Percentiles rank a stretch among this genome's conserved stretches.
Evolutionary conservation across 2,888 invertebrate genomes (phyloP).

Genomic region (Argyresthia albistria): DNA sequence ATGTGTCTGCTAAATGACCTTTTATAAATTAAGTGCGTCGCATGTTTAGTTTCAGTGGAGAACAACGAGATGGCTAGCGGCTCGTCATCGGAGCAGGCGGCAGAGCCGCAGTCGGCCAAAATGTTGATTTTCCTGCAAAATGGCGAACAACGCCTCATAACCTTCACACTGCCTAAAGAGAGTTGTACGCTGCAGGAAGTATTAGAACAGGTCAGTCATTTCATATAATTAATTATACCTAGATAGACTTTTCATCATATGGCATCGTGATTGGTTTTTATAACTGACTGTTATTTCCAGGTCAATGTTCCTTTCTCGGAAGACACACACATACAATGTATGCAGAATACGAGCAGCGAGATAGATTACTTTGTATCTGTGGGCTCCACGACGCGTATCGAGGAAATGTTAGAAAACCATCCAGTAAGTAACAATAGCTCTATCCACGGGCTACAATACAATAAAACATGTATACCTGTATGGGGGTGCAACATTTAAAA

Average conservation of each 20-base stretch:
- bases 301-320: conserved; percentile 79
- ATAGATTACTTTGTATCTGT: conserved; percentile 87
- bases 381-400: conserved; percentile 67
- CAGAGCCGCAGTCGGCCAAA: conserved; percentile 78
- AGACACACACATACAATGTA: conserved; percentile 81
- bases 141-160: conserved; percentile 86
- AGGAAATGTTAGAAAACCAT: conserved; percentile 65
- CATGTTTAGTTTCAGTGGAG: conserved; percentile 27
- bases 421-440: conserved; percentile 34
- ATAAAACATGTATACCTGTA: not conserved
- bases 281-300: conserved; percentile 32
- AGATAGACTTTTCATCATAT: too few species aligned
- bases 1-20: not conserved
- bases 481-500: too few species aligned
- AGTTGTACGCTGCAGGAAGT: conserved; percentile 88
- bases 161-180: conserved; percentile 86
- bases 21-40: too few species aligned
- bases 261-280: too few species aligned
- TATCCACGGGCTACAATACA: not conserved
- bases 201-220: conserved; percentile 77
- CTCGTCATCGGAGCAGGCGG: conserved; percentile 49
- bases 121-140: conserved; percentile 85
- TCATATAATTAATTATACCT: not conserved
- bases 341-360: conserved; percentile 80
- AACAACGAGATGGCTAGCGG: conserved; percentile 43